Percentiles rank a stretch among this genome's conserved stretches.
Conservation (phyloP, 2,888 invertebrate species). For the Phengaris arion region DNA sequence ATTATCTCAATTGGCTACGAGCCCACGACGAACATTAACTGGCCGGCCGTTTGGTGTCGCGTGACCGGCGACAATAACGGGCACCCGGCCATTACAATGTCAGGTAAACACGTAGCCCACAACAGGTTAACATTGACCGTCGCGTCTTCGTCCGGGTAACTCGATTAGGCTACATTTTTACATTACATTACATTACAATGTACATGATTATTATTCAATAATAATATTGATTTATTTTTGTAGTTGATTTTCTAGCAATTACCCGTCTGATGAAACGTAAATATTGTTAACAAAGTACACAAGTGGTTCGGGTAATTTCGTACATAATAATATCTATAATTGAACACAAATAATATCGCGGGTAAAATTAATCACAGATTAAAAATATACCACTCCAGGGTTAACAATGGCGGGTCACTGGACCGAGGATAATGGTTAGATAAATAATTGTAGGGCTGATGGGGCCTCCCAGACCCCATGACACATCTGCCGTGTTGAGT, state of each 20-base stretch:
- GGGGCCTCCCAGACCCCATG: not conserved
- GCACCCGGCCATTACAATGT: too few species aligned
- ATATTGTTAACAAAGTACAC: slow-evolving; percentile 16
- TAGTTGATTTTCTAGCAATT: slow-evolving; percentile 15
- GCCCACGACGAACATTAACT: slow-evolving; percentile 22
- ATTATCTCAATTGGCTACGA: slow-evolving; percentile 25
- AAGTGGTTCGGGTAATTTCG: slow-evolving; percentile 12
- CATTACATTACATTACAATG: too few species aligned
- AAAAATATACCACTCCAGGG: slow-evolving; percentile 40
- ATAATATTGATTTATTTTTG: slow-evolving; percentile 2
- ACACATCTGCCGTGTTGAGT: slow-evolving; percentile 9
- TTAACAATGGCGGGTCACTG: slow-evolving; percentile 21
- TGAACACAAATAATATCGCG: slow-evolving; percentile 39
- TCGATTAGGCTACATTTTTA: too few species aligned
- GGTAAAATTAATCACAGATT: slow-evolving; percentile 41
- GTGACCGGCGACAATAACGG: slow-evolving; percentile 13
- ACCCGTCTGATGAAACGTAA: slow-evolving; percentile 16
- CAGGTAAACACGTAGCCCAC: slow-evolving; percentile 7
- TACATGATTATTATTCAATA: not conserved
- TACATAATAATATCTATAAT: slow-evolving; percentile 24
- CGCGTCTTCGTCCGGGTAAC: slow-evolving; percentile 12
- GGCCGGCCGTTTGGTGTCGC: slow-evolving; percentile 7
- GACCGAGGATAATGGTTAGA: slow-evolving; percentile 20
- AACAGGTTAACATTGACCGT: slow-evolving; percentile 21
- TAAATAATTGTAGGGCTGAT: slow-evolving; percentile 17